Percentiles rank a stretch among this genome's conserved stretches.
Evolutionary conservation across 53 echinoderm and acorn worm genomes (phyloP).

Genomic region (Luidia sarsii): DNA sequence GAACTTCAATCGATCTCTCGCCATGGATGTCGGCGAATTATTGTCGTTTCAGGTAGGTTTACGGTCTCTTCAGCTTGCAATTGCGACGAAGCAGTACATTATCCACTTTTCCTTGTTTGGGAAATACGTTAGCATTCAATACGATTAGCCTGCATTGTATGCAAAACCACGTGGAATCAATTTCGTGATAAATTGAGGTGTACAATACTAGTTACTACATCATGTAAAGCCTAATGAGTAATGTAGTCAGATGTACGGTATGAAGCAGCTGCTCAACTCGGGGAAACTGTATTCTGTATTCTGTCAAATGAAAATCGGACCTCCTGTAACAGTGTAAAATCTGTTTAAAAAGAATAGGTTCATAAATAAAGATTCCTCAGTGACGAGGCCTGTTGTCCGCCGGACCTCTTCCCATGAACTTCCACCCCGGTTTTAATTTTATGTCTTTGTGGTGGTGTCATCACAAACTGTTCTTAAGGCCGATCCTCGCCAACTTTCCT

Average conservation of each 20-base stretch:
- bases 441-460: neutral
- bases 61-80: neutral
- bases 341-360: too few species aligned
- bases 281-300: too few species aligned
- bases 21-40: constrained; percentile 65
- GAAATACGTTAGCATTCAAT: neutral
- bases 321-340: too few species aligned
- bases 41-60: constrained; percentile 61
- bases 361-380: too few species aligned
- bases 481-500: neutral
- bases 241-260: neutral
- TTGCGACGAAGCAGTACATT: neutral
- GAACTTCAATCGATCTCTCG: neutral
- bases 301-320: too few species aligned
- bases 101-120: neutral
- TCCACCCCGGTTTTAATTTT: neutral
- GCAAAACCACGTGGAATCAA: neutral
- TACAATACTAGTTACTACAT: neutral
- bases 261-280: too few species aligned
- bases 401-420: neutral
- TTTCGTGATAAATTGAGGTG: neutral
- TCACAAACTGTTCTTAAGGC: neutral
- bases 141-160: neutral
- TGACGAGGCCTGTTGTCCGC: too few species aligned
- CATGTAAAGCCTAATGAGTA: neutral